Base-by-base conservation (phyloP, 2,797 vertebrate genomes). In the Cryptoblepharus egeriae region DNA sequence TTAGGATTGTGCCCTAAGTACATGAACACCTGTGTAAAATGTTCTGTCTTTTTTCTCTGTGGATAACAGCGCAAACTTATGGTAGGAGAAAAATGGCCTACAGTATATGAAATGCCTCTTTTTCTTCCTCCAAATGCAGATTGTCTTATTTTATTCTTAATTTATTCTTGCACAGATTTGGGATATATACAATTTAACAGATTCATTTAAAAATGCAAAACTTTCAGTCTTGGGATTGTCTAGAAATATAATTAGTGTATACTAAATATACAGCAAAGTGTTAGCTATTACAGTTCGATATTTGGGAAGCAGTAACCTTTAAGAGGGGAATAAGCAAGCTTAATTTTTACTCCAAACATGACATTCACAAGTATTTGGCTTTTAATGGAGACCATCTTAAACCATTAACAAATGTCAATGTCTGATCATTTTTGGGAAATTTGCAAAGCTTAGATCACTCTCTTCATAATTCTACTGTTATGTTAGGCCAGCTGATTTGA, bases 251-350 rank as follows among this genome's bases (percentile, higher is more conserved):
- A 18, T 90, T 89, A n/a, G n/a, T n/a, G n/a, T n/a, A 83, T 70
- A 75, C 87, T 84, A 37, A 22, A 16, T 52, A 67, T 74, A 35
- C 57, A 52, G 11, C 45, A 70, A 83, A 80, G 77, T 65, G 42
- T 84, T 73, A 89, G 0, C 80, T 82, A 75, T 65, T 87, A 30
- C 57, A 81, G 70, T 82, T 85, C 88, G 82, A 79, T 81, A 28
- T 84, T 75, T 91, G 82, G 87, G 88, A 87, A 84, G 58, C 42
- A 64, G 45, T 64, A 80, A 55, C 77, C 77, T 80, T 81, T 80
- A 80, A 73, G 65, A 75, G 81, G 74, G 82, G 82, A 88, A 88
- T 87, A 75, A 77, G 87, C 78, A 35, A 91, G 88, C 84, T 71
- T 79, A 70, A 20, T 22, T 75, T 74, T 26, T 3, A 35, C 22